Evolutionary conservation across 2,113 vertebrate genomes (phyloP).

Genomic region (Picathartes gymnocephalus): DNA sequence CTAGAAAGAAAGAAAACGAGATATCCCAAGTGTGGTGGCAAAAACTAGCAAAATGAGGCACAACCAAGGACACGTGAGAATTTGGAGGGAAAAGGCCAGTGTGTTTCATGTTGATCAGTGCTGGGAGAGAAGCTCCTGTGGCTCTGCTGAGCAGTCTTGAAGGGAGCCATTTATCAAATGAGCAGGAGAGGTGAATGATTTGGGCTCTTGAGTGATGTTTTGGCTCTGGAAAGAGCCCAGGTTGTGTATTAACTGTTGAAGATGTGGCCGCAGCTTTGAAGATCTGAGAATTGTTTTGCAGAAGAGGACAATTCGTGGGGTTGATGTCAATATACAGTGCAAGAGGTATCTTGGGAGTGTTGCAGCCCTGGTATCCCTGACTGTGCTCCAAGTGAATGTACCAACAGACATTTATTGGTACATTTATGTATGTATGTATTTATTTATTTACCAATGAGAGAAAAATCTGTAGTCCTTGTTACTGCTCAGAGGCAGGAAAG

Average conservation of each 20-base stretch:
- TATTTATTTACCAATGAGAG: neutral
- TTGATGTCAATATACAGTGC: neutral
- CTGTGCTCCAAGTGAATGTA: neutral
- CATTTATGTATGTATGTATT: neutral
- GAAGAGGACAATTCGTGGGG: neutral
- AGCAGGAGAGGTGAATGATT: neutral
- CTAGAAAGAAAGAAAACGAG: neutral
- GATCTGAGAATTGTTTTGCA: neutral
- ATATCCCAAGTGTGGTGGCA: neutral
- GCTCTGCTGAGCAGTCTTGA: neutral
- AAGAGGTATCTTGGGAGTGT: neutral
- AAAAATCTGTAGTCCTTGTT: neutral
- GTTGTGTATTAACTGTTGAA: neutral
- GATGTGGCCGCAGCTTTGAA: neutral
- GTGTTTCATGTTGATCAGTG: neutral
- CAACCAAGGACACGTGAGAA: fast-evolving
- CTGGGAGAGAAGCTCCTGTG: neutral
- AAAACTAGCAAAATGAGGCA: neutral
- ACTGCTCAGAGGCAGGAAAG: neutral
- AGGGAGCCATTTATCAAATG: neutral
- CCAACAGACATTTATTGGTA: neutral
- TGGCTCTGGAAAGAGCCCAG: neutral
- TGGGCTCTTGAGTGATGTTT: neutral
- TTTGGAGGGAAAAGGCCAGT: neutral
- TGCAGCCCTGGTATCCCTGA: neutral